A percentile compares a stretch with the other conserved stretches of the same genome.
phyloP scores from a whole-genome alignment of 1,140 invertebrate species.

The Drosophila setifemur region DNA sequence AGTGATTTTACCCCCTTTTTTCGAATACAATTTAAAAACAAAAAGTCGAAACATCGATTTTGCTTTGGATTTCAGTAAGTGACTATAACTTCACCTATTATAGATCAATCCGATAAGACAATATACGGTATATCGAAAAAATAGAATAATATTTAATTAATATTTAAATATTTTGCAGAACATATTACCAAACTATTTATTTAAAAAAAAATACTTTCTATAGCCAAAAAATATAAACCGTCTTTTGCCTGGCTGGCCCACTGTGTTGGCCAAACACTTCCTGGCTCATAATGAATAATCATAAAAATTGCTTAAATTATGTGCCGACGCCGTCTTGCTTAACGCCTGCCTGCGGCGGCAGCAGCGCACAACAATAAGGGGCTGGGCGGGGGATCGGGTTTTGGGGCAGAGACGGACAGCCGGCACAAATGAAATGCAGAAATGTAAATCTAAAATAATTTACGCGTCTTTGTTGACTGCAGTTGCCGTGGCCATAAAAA shows the following conservation, averaged over 20 bases:
- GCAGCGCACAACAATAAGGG: constrained; percentile 22
- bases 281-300: constrained; percentile 76
- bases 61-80: too few species aligned
- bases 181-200: too few species aligned
- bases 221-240: too few species aligned
- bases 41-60: too few species aligned
- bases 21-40: too few species aligned
- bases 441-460: constrained; percentile 81
- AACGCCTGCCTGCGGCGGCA: constrained; percentile 68
- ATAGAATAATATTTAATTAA: too few species aligned
- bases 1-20: too few species aligned
- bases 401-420: constrained; percentile 1
- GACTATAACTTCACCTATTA: too few species aligned
- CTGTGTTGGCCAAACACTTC: constrained; percentile 31
- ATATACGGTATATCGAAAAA: too few species aligned
- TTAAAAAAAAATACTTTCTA: not conserved
- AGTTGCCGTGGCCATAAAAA: constrained; percentile 71
- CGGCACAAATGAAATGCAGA: constrained; percentile 76
- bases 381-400: not conserved
- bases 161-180: too few species aligned
- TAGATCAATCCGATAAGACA: too few species aligned
- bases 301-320: constrained; percentile 81
- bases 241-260: constrained; percentile 24
- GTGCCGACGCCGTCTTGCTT: constrained; percentile 75
- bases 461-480: constrained; percentile 80